Evolutionary conservation across 2,888 invertebrate species (phyloP).

Genomic region (Lobophora halterata): DNA sequence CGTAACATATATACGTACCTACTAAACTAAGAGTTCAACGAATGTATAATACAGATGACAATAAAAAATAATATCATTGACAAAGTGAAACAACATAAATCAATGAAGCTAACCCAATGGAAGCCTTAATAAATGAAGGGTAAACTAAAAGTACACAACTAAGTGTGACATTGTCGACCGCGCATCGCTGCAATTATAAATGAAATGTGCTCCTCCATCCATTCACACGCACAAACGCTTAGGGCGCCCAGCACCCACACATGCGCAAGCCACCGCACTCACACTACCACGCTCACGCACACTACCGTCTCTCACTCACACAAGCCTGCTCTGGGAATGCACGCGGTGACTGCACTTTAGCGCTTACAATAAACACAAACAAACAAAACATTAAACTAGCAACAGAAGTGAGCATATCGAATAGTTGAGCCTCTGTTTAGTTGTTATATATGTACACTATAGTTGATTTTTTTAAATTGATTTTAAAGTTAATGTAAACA

Average conservation of each 20-base stretch:
- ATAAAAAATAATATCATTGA: constrained; percentile 22
- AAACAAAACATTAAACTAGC: constrained; percentile 74
- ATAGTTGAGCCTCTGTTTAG: constrained; percentile 46
- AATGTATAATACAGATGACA: constrained; percentile 11
- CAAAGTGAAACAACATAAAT: constrained; percentile 29
- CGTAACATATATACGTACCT: constrained; percentile 20
- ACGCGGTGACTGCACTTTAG: constrained; percentile 80
- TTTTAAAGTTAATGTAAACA: no score
- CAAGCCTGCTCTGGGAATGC: constrained; percentile 67
- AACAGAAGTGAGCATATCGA: constrained; percentile 57
- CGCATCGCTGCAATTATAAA: constrained; percentile 80
- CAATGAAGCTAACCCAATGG: constrained; percentile 37
- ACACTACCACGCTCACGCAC: constrained; percentile 56
- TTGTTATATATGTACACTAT: constrained; percentile 10
- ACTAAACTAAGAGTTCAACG: constrained; percentile 13
- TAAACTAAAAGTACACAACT: constrained; percentile 57
- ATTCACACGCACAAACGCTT: constrained; percentile 79
- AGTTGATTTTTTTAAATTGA: no score
- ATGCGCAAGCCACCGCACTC: constrained; percentile 47
- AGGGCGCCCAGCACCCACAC: constrained; percentile 66
- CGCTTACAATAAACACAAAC: constrained; percentile 79
- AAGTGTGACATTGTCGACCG: constrained; percentile 72
- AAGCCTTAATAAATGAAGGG: constrained; percentile 55
- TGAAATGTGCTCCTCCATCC: constrained; percentile 79
- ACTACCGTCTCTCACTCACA: constrained; percentile 52